Conservation (phyloP, 2,113 vertebrate genomes). For the Protobothrops flavoviridis region DNA sequence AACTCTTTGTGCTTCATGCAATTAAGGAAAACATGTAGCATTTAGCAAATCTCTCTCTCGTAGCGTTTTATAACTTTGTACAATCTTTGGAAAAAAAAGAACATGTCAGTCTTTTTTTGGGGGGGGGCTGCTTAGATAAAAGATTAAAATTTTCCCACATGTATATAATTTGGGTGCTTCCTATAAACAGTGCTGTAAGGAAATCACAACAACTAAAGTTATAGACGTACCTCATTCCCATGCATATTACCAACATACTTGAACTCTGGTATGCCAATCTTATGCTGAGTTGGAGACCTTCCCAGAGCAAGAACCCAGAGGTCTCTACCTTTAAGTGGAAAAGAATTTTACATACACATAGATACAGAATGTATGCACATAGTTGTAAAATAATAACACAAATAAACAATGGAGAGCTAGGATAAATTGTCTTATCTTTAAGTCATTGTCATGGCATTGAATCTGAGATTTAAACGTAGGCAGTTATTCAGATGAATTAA, state of each 20-base stretch:
- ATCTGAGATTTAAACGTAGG: neutral
- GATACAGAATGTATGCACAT: slow-evolving; percentile 32
- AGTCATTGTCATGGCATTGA: neutral
- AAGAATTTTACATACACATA: slow-evolving; percentile 41
- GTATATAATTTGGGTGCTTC: slow-evolving; percentile 6
- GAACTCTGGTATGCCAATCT: slow-evolving; percentile 87
- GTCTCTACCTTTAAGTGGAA: slow-evolving; percentile 81
- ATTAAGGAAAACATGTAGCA: neutral
- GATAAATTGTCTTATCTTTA: neutral
- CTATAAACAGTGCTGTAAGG: slow-evolving; percentile 39
- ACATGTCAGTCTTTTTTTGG: neutral
- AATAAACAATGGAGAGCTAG: slow-evolving; percentile 9
- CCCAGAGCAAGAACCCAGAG: slow-evolving; percentile 89
- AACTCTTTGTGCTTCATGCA: neutral
- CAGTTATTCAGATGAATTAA: neutral
- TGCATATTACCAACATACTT: slow-evolving; percentile 95
- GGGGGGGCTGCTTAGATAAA: neutral
- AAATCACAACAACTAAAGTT: slow-evolving; percentile 48
- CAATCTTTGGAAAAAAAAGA: no score
- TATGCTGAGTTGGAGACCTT: slow-evolving; percentile 77
- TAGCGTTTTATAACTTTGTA: neutral
- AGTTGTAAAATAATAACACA: slow-evolving; percentile 44
- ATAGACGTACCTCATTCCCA: slow-evolving; percentile 86
- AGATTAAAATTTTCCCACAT: neutral
- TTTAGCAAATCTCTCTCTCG: neutral